These are phyloP conservation scores for Amiota minor DNA, from an alignment of 2,888 invertebrate genomes.

Conservation along the genomic window DNA sequence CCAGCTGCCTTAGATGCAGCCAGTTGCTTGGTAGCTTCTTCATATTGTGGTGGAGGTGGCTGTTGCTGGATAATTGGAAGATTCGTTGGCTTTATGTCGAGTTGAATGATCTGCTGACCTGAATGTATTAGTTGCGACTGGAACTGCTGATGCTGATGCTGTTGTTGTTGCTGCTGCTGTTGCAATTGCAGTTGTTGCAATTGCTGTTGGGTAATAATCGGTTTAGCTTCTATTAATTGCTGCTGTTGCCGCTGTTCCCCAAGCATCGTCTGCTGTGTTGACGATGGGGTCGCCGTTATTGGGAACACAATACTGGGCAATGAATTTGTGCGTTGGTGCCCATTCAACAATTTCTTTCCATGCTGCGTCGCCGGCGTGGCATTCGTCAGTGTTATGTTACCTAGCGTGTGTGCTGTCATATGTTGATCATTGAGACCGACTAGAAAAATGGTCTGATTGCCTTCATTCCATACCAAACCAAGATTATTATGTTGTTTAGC, in stretches of 20 bases:
- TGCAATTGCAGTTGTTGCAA: constrained; percentile 55
- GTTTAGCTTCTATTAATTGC: constrained; percentile 45
- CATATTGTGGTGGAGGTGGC: constrained; percentile 80
- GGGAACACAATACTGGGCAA: constrained; percentile 77
- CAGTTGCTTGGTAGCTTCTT: constrained; percentile 80
- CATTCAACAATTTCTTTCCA: constrained; percentile 74
- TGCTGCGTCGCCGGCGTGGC: constrained; percentile 50
- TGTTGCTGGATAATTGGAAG: constrained; percentile 72
- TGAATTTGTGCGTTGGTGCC: constrained; percentile 75
- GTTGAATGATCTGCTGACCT: constrained; percentile 61
- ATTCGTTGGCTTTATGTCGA: constrained; percentile 73
- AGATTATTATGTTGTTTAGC: constrained; percentile 74
- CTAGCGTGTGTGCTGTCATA: constrained; percentile 69
- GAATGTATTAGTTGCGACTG: constrained; percentile 55
- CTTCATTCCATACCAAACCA: constrained; percentile 80
- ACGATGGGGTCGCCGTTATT: constrained; percentile 62
- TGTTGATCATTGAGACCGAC: constrained; percentile 75
- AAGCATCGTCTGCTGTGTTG: constrained; percentile 65
- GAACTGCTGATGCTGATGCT: constrained; percentile 56
- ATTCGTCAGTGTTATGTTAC: constrained; percentile 64
- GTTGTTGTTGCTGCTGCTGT: constrained; percentile 54
- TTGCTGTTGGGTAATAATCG: constrained; percentile 47
- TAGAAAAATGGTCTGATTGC: constrained; percentile 76
- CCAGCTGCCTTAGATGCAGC: constrained; percentile 67
- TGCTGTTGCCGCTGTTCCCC: constrained; percentile 60